Conservation (phyloP, 2,797 vertebrate genomes). For the Ceryle rudis region DNA sequence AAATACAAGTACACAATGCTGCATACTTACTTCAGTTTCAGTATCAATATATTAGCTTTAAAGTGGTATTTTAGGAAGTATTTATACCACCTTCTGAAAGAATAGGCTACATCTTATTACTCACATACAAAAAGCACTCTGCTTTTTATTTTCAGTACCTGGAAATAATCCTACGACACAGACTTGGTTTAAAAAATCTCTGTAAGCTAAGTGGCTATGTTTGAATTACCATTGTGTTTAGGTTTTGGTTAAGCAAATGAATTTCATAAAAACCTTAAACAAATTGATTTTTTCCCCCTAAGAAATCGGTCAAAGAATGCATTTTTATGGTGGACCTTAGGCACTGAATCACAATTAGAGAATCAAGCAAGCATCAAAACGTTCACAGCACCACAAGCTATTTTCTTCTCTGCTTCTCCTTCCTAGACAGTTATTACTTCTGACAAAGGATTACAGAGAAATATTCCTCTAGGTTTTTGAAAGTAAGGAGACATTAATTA, state of each 20-base stretch:
- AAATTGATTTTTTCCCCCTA: neutral
- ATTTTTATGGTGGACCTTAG: constrained; percentile 5
- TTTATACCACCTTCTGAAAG: neutral
- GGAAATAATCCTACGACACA: neutral
- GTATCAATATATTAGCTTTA: neutral
- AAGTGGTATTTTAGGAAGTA: neutral
- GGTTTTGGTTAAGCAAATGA: constrained; percentile 33
- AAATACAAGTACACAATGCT: neutral
- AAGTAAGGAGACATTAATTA: constrained; percentile 53
- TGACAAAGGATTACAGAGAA: constrained; percentile 61
- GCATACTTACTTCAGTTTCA: neutral
- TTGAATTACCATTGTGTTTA: neutral
- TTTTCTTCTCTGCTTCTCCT: constrained; percentile 33
- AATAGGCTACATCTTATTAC: neutral
- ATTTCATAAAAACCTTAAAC: constrained; percentile 5
- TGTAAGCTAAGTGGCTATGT: neutral
- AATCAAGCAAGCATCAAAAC: constrained; percentile 21
- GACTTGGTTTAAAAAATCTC: neutral
- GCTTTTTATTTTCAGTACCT: neutral
- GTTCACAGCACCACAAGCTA: constrained; percentile 10
- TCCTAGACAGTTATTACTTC: constrained; percentile 55
- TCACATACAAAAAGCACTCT: neutral
- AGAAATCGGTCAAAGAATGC: neutral
- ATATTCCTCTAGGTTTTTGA: constrained; percentile 52
- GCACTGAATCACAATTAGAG: constrained; percentile 17